Conservation (phyloP, 2,797 vertebrate genomes). For the Acridotheres tristis region DNA sequence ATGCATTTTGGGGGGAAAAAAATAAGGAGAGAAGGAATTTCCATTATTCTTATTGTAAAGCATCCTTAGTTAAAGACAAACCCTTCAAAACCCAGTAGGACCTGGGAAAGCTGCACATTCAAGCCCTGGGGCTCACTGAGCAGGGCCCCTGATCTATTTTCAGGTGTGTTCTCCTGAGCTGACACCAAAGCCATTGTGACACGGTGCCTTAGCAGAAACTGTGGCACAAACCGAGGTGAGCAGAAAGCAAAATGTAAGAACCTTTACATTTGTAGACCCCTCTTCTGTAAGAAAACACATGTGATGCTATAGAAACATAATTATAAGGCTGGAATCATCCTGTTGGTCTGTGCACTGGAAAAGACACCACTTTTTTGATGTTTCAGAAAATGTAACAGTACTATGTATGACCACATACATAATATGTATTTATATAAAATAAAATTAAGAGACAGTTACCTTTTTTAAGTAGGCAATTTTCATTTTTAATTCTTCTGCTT, state of each 20-base stretch:
- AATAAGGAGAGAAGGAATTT: not conserved
- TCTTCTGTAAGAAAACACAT: not conserved
- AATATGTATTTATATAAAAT: not conserved
- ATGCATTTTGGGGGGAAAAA: not conserved
- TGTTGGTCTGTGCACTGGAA: not conserved
- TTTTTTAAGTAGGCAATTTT: constrained; percentile 73
- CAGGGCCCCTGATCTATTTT: not conserved
- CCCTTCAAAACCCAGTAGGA: not conserved
- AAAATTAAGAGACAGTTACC: constrained; percentile 56
- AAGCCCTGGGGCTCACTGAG: not conserved
- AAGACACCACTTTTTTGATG: not conserved
- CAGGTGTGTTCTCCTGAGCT: not conserved
- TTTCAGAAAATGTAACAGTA: not conserved
- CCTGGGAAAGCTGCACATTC: not conserved
- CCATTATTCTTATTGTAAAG: not conserved
- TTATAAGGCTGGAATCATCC: not conserved
- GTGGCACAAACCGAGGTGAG: not conserved
- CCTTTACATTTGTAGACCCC: not conserved
- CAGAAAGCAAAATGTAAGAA: not conserved
- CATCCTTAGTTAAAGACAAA: not conserved
- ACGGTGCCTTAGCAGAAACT: not conserved
- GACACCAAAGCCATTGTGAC: accelerated
- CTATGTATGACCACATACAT: not conserved
- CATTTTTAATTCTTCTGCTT: constrained; percentile 69
- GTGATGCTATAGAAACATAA: not conserved